Evolutionary conservation across 2,797 vertebrate genomes (phyloP), one percentile per base, ranked within the genome.

Genomic region (Balearica regulorum): DNA sequence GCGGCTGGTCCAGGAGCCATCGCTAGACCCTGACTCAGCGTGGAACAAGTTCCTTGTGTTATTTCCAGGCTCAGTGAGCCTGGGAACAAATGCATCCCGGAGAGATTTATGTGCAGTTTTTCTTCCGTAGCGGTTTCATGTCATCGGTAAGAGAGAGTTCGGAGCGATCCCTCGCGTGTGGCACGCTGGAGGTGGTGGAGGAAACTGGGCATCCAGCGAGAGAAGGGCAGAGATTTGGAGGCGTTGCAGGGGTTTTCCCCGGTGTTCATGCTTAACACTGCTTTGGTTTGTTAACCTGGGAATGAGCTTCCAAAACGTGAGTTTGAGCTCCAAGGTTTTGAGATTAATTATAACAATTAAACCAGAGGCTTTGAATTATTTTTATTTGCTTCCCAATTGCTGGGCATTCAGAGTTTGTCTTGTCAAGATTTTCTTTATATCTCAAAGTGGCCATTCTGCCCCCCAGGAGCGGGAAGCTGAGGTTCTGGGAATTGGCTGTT

Each of bases 11-110:
- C 77, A 1, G 90, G 90, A n/a, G 83, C 84, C 31, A 5, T 92
- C n/a, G 28, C 16, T 88, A 25, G 79, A 54, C 33, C 85, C 96
- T 96, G 96, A 94, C 85, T 97, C 97, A 91, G 93, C 93, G 51
- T 66, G 84, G 87, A 79, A 92, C n/a, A 5, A 89, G 89, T 94
- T 93, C 90, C 93, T 91, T 51, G 25, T 72, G 95, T 90, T 72
- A 84, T 53, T 95, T 95, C 91, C 94, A 96, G 95, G n/a, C 81
- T 65, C 15, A 0, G 35, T 3, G 16, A 93, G 75, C 83, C 86
- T 58, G 95, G 88, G 95, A 93, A 89, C 89, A 64, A 70, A 24
- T 71, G 31, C 68, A 22, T 95, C 5, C 31, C 3, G 0, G 91
- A 31, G 48, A 87, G 39, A 58, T 76, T 82, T 1, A 70, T 8